phyloP scores from a whole-genome alignment of 2,797 vertebrate species.

The Cossypha niveicapilla region DNA sequence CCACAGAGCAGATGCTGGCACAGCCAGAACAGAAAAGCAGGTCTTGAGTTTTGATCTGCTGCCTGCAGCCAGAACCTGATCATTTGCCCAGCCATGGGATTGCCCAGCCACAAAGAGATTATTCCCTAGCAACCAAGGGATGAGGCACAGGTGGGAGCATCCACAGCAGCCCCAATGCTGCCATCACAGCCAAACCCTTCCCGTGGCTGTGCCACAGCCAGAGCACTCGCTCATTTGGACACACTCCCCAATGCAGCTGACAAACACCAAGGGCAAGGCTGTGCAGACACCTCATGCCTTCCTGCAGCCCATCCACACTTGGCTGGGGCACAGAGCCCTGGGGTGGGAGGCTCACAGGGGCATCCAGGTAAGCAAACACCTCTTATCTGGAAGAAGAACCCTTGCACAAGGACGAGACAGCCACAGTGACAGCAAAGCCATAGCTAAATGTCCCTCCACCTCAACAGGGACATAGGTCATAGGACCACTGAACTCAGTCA shows the following conservation, averaged over 20 bases:
- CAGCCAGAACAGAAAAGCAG: neutral
- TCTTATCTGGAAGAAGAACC: neutral
- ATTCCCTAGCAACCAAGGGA: neutral
- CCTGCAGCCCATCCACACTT: rapidly evolving
- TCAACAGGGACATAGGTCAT: rapidly evolving
- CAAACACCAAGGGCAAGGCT: neutral
- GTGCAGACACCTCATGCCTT: neutral
- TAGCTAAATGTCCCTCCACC: rapidly evolving
- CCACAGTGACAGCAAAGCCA: neutral
- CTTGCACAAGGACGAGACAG: neutral
- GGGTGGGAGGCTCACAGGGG: neutral
- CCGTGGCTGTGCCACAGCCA: neutral
- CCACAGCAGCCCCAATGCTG: rapidly evolving
- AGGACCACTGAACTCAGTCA: neutral
- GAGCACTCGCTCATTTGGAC: rapidly evolving
- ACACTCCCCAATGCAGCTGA: rapidly evolving
- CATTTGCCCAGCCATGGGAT: neutral
- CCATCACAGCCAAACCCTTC: neutral
- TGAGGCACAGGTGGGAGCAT: neutral
- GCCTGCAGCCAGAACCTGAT: neutral
- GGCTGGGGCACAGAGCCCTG: neutral
- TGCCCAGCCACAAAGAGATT: neutral
- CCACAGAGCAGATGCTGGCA: neutral
- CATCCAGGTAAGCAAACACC: neutral
- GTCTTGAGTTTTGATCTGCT: neutral